Conservation (phyloP, 2,797 vertebrate genomes). For the Urosaurus nigricauda region DNA sequence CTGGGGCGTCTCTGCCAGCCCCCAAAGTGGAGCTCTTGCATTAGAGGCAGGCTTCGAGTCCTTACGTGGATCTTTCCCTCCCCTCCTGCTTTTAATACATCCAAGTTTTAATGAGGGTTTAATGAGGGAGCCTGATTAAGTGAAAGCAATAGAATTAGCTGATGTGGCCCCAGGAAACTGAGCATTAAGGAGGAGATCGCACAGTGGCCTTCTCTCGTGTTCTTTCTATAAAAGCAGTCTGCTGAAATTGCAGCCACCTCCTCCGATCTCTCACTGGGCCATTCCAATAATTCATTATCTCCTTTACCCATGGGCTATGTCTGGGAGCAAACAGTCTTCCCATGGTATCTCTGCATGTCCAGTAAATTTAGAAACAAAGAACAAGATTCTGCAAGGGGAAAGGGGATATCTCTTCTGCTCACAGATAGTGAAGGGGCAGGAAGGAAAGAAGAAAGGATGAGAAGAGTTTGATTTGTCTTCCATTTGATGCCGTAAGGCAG, state of each 20-base stretch:
- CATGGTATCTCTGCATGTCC: not conserved
- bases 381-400: not conserved
- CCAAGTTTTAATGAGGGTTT: fast-evolving
- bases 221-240: not conserved
- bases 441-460: not conserved
- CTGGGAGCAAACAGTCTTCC: no score
- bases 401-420: not conserved
- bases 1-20: conserved; percentile 27
- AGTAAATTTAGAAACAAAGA: not conserved
- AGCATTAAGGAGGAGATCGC: not conserved
- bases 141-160: conserved; percentile 1
- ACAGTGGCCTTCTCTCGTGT: not conserved
- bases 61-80: not conserved
- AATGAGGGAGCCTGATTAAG: conserved; percentile 23
- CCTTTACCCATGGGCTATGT: not conserved
- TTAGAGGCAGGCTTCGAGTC: not conserved
- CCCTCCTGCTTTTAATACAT: not conserved
- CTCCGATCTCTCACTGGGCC: not conserved
- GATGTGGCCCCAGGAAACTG: conserved; percentile 1
- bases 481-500: not conserved
- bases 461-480: not conserved
- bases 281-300: no score
- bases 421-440: no score
- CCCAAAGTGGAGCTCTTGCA: not conserved
- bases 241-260: not conserved